A percentile compares a stretch with the other conserved stretches of the same genome.
Evolutionary conservation across 2,113 vertebrate genomes (phyloP).

Genomic region (Heterochromis multidens): DNA sequence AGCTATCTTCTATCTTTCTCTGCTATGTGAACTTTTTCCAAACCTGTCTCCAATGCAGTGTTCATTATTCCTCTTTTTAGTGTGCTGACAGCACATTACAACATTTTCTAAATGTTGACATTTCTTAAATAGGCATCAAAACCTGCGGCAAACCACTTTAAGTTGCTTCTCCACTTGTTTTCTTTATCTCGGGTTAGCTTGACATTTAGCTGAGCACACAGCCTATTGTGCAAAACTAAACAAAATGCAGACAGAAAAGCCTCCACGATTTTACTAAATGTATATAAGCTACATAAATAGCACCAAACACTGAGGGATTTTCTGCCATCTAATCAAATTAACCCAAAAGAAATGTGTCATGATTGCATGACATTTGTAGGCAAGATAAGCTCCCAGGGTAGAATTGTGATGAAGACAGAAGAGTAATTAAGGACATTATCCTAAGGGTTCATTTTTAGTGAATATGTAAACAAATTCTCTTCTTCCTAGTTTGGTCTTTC

Average conservation of each 20-base stretch:
- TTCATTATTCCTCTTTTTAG: slow-evolving; percentile 28
- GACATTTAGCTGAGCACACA: slow-evolving; percentile 56
- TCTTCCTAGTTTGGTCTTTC: slow-evolving; percentile 15
- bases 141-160: slow-evolving; percentile 33
- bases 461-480: slow-evolving; percentile 66
- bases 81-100: slow-evolving; percentile 41
- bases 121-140: slow-evolving; percentile 58
- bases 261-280: slow-evolving; percentile 31
- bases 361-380: slow-evolving; percentile 77
- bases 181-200: slow-evolving; percentile 50
- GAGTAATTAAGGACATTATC: slow-evolving; percentile 72
- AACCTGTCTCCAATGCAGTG: slow-evolving; percentile 3
- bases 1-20: slow-evolving; percentile 9
- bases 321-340: slow-evolving; percentile 73
- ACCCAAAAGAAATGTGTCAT: slow-evolving; percentile 63
- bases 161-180: slow-evolving; percentile 16
- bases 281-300: slow-evolving; percentile 56
- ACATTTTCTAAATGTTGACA: slow-evolving; percentile 60
- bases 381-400: slow-evolving; percentile 70
- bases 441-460: slow-evolving; percentile 59
- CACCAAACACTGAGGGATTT: slow-evolving; percentile 51
- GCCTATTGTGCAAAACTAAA: background rate
- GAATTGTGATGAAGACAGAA: slow-evolving; percentile 66
- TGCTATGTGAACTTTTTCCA: slow-evolving; percentile 17
- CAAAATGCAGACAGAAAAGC: slow-evolving; percentile 6